Evolutionary conservation across 1,140 invertebrate species (phyloP).

Genomic region (Battus philenor): DNA sequence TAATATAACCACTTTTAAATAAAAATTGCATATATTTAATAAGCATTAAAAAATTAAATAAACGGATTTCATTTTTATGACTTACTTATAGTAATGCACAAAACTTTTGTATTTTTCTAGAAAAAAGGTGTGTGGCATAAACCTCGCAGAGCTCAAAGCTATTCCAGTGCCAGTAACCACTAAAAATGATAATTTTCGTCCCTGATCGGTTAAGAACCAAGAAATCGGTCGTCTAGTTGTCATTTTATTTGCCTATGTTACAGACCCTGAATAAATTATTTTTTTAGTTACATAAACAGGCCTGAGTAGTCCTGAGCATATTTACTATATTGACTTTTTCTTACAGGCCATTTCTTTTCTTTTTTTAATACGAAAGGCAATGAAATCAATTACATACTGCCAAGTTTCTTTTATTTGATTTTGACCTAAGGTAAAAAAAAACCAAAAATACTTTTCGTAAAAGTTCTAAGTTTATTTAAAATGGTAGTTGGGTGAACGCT

Average conservation of each 20-base stretch:
- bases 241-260: conserved; percentile 27
- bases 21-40: neutral
- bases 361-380: too few species aligned
- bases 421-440: neutral
- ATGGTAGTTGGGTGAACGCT: too few species aligned
- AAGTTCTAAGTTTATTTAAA: too few species aligned
- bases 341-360: too few species aligned
- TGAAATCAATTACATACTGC: too few species aligned
- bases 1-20: conserved; percentile 12
- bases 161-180: conserved; percentile 46
- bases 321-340: too few species aligned
- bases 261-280: too few species aligned
- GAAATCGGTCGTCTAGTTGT: conserved; percentile 33
- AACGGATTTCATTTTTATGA: neutral
- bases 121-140: conserved; percentile 53
- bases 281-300: too few species aligned
- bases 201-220: conserved; percentile 60
- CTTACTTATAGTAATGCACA: conserved; percentile 55
- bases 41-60: neutral
- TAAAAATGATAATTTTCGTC: conserved; percentile 50
- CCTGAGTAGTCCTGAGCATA: too few species aligned
- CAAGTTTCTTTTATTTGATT: too few species aligned
- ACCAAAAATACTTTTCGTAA: neutral
- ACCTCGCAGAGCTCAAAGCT: conserved; percentile 39
- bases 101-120: conserved; percentile 59